Conservation (phyloP, 2,888 invertebrate species). For the Mesochorus sp. region DNA sequence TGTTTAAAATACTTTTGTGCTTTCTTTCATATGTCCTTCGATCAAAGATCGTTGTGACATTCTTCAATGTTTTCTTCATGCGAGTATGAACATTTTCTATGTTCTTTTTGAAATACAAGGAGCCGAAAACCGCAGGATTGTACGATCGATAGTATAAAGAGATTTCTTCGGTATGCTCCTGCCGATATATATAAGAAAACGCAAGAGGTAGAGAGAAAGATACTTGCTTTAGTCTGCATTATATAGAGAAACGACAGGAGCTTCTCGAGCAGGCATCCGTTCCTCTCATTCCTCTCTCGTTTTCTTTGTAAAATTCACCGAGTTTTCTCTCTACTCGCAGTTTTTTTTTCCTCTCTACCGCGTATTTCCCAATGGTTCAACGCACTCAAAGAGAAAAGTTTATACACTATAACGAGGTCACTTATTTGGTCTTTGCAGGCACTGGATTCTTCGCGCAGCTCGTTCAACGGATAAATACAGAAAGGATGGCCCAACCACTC, state of each 20-base stretch:
- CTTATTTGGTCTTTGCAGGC: constrained; percentile 52
- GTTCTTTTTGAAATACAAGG: neutral
- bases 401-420: constrained; percentile 55
- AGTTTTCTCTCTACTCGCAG: constrained; percentile 17
- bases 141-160: constrained; percentile 39
- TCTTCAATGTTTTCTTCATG: neutral
- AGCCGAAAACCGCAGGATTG: neutral
- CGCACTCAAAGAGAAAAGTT: constrained; percentile 52
- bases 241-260: constrained; percentile 19
- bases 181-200: no score
- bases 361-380: constrained; percentile 12
- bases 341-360: constrained; percentile 22
- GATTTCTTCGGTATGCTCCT: constrained; percentile 28
- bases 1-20: neutral
- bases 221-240: constrained; percentile 28
- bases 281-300: neutral
- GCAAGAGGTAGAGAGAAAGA: constrained; percentile 25
- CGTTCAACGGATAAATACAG: constrained; percentile 35
- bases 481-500: neutral
- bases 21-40: neutral
- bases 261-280: constrained; percentile 1
- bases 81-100: constrained; percentile 29
- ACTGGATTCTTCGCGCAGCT: constrained; percentile 19
- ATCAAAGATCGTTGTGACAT: constrained; percentile 21
- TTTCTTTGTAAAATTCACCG: constrained; percentile 41